Percentiles rank a stretch among this genome's conserved stretches.
Conservation (phyloP, 2,113 vertebrate genomes). For the Megalops atlanticus region DNA sequence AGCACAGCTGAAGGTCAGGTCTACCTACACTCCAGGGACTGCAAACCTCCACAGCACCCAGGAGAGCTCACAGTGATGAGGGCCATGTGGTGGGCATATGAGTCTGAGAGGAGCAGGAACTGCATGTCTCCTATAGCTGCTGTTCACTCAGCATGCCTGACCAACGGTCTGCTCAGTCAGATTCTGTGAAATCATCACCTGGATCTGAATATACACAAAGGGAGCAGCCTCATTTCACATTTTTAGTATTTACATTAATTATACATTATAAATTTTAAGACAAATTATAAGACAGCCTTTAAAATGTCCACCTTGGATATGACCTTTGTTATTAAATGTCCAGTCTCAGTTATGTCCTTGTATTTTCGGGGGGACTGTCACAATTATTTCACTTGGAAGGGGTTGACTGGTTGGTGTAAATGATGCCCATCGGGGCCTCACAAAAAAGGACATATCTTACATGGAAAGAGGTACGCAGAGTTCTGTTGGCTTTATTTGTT, state of each 20-base stretch:
- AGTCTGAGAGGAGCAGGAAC: conserved; percentile 56
- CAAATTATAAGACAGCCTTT: neutral
- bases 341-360: neutral
- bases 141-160: neutral
- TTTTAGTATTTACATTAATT: neutral
- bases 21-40: conserved; percentile 5
- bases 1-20: conserved; percentile 30
- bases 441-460: neutral
- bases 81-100: conserved; percentile 50
- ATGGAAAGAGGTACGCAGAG: neutral
- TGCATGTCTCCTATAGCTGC: conserved; percentile 25
- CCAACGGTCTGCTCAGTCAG: neutral
- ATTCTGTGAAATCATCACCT: conserved; percentile 47
- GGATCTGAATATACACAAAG: conserved; percentile 18
- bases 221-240: conserved; percentile 7
- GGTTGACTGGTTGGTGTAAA: neutral
- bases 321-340: conserved; percentile 9
- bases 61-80: conserved; percentile 58
- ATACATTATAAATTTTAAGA: too few species aligned
- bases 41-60: conserved; percentile 48
- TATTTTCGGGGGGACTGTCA: neutral
- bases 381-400: neutral
- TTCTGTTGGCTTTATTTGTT: neutral
- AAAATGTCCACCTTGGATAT: neutral
- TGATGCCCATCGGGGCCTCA: neutral